Evolutionary conservation across 2,113 vertebrate genomes (phyloP).

Genomic region (Bambusicola thoracicus): DNA sequence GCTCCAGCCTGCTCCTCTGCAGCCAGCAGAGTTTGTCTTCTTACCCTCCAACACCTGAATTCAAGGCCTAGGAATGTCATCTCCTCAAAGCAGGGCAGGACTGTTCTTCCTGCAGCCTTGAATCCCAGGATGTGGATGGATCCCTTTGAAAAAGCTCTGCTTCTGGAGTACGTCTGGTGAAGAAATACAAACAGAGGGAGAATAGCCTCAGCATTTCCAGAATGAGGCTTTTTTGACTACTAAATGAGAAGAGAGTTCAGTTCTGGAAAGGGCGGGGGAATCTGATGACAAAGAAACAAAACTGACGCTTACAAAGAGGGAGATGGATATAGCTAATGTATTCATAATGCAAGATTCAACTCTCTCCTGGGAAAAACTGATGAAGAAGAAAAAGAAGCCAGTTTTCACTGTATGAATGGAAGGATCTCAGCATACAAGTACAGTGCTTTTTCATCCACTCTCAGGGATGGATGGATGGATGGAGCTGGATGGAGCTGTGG

Average conservation of each 20-base stretch:
- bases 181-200: background rate
- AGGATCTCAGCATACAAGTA: background rate
- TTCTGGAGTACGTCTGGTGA: background rate
- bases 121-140: background rate
- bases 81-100: background rate
- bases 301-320: background rate
- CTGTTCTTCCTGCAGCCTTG: background rate
- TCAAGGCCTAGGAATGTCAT: background rate
- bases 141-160: background rate
- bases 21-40: background rate
- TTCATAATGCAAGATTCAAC: slow-evolving; percentile 4
- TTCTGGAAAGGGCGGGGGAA: background rate
- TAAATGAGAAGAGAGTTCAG: background rate
- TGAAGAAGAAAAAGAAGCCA: background rate
- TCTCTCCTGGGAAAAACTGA: background rate
- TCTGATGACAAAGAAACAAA: background rate
- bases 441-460: background rate
- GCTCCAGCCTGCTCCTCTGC: background rate
- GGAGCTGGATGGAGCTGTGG: background rate
- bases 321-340: background rate
- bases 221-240: background rate
- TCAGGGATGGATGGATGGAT: too few relatives aligned
- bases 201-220: background rate
- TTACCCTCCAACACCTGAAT: background rate
- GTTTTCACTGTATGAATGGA: background rate